Evolutionary conservation across 2,888 invertebrate genomes (phyloP), one percentile per base, ranked within the genome.

Genomic region (Calameuta pallipes): DNA sequence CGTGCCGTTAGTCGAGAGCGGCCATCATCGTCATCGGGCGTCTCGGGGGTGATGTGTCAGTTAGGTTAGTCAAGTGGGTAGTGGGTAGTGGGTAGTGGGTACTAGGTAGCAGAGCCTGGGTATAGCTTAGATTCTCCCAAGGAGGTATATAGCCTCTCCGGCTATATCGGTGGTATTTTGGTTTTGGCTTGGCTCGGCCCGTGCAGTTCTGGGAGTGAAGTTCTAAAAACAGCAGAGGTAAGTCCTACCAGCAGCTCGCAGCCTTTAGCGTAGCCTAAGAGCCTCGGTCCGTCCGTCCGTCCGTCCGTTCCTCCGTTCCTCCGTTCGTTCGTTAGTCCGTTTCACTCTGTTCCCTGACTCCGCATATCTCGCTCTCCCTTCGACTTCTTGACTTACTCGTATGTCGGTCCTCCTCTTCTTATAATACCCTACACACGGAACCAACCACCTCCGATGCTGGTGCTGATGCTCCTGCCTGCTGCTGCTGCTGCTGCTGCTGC

Each of bases 181-280:
- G 91, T 91, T 91, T 91, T 91, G 91, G 91, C 91, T 91, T 91
- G 90, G 88, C 89, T 89, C 90, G 89, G 87, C 87, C 89, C 89
- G 89, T 87, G 89, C 90, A 89, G 90, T 90, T 91, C 91, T 91
- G 90, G 91, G 91, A 91, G 91, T 89, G 91, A 90, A 91, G 91
- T 89, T 91, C 91, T 91, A 91, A 91, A 91, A 91, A 91, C 91
- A 91, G 91, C 91, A 90, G 90, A 91, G 91, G 91, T 91, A 91
- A 91, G 91, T 91, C 88, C 84, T 87, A 82, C 80, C 82, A 82
- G 81, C 83, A 82, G 81, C 86, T 88, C 70, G 87, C 83, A 80
- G 84, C 82, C 77, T 77, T 41, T 37, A 75, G 75, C 33, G 11
- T 75, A 37, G 41, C 68, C 41, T 41, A 41, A 41, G 41, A 15